Percentiles rank a stretch among this genome's conserved stretches.
phyloP scores from a whole-genome alignment of 2,888 invertebrate species.

The Nowickia ferox region DNA sequence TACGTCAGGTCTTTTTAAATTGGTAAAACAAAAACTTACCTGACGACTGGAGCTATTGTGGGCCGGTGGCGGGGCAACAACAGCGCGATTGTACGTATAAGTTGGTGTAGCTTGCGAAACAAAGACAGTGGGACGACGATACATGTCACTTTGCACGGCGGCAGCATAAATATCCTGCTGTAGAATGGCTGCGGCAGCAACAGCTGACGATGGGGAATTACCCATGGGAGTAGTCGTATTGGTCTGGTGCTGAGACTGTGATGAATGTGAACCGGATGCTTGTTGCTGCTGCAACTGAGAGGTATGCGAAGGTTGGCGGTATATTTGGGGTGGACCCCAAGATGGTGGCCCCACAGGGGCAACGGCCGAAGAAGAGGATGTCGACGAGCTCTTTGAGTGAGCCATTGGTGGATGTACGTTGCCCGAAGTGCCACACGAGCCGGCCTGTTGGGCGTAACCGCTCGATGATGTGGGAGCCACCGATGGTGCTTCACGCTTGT shows the following conservation, averaged over 20 bases:
- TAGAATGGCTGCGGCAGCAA: slow-evolving; percentile 80
- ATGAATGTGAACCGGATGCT: slow-evolving; percentile 78
- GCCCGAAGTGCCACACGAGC: slow-evolving; percentile 73
- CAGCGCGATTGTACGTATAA: slow-evolving; percentile 82
- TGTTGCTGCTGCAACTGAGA: slow-evolving; percentile 83
- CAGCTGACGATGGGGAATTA: slow-evolving; percentile 80
- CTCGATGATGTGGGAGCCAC: slow-evolving; percentile 76
- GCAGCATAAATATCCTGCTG: slow-evolving; percentile 82
- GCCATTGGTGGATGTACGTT: slow-evolving; percentile 81
- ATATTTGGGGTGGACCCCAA: slow-evolving; percentile 83
- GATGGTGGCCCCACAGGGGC: slow-evolving; percentile 81
- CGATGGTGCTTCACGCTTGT: slow-evolving; percentile 82
- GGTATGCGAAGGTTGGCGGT: slow-evolving; percentile 79
- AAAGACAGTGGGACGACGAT: slow-evolving; percentile 88
- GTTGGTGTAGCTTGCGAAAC: slow-evolving; percentile 85
- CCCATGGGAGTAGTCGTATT: slow-evolving; percentile 84
- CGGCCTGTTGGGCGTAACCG: slow-evolving; percentile 76
- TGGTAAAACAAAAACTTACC: slow-evolving; percentile 75
- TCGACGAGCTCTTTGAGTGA: slow-evolving; percentile 82
- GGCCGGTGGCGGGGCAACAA: slow-evolving; percentile 83
- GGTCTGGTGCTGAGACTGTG: slow-evolving; percentile 75
- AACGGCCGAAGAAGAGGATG: slow-evolving; percentile 78
- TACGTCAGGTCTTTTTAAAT: slow-evolving; percentile 1
- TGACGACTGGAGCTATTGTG: slow-evolving; percentile 83
- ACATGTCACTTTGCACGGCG: slow-evolving; percentile 84